Evolutionary conservation across 92 coral and sea anemone genomes (phyloP).

Genomic region (Porites evermanni): DNA sequence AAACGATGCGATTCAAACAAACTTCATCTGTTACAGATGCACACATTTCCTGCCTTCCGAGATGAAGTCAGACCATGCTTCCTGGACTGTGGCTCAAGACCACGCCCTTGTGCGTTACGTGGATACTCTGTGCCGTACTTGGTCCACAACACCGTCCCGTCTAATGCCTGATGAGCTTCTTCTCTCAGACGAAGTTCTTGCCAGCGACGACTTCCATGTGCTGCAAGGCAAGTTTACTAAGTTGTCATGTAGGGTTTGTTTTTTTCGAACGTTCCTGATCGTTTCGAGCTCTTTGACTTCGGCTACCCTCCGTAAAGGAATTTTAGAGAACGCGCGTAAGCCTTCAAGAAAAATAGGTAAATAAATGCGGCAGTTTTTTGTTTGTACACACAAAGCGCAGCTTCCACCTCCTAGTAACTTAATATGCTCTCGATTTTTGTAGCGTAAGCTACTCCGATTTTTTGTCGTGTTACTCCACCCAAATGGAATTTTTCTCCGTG

Average conservation of each 20-base stretch:
- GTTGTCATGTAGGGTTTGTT: not conserved
- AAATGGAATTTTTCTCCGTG: too few relatives aligned
- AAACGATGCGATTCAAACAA: not conserved
- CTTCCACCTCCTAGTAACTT: too few relatives aligned
- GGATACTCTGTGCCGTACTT: slow-evolving; percentile 79
- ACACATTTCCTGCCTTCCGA: slow-evolving; percentile 80
- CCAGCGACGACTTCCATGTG: slow-evolving; percentile 62
- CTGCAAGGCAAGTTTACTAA: slow-evolving; percentile 70
- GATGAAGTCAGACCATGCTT: slow-evolving; percentile 83
- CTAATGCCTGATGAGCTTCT: slow-evolving; percentile 93
- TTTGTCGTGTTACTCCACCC: too few relatives aligned
- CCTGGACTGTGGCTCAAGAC: slow-evolving; percentile 86
- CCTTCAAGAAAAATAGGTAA: too few relatives aligned
- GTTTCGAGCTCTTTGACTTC: not conserved
- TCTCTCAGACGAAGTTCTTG: slow-evolving; percentile 70
- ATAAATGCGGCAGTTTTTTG: too few relatives aligned
- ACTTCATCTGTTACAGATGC: slow-evolving; percentile 60
- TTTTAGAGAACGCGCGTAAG: too few relatives aligned
- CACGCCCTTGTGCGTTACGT: slow-evolving; percentile 78
- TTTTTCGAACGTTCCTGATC: not conserved
- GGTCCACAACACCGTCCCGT: slow-evolving; percentile 91
- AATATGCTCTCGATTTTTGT: too few relatives aligned
- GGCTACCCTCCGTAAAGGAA: too few relatives aligned
- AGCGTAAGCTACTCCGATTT: too few relatives aligned
- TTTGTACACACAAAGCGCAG: too few relatives aligned